Conservation (phyloP, 2,113 vertebrate species). For the Eonycteris spelaea region DNA sequence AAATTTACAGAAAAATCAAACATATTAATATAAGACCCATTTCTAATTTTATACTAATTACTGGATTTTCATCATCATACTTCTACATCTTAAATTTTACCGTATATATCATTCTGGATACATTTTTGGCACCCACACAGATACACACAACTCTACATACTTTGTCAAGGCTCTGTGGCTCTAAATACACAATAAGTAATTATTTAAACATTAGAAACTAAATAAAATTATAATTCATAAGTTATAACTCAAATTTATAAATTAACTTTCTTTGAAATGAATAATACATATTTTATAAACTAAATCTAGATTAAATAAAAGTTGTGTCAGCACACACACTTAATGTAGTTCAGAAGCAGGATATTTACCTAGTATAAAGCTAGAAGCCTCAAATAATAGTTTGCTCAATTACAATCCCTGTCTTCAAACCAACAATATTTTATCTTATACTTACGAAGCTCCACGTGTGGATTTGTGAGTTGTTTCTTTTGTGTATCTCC, state of each 20-base stretch:
- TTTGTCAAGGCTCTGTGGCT: neutral
- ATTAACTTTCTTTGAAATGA: neutral
- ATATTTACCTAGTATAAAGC: neutral
- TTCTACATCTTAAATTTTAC: neutral
- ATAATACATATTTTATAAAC: neutral
- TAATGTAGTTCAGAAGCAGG: neutral
- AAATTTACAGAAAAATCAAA: neutral
- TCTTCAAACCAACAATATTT: neutral
- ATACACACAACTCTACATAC: neutral
- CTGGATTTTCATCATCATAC: neutral
- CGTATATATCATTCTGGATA: neutral
- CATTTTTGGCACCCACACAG: neutral
- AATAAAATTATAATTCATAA: neutral
- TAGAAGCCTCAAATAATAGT: neutral
- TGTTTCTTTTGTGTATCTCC: slow-evolving; percentile 95
- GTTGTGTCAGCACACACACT: neutral
- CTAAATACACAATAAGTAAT: neutral
- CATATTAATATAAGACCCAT: neutral
- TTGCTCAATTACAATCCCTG: neutral
- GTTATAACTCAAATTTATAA: neutral
- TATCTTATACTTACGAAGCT: slow-evolving; percentile 91
- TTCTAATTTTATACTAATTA: neutral
- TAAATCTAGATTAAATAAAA: slow-evolving; percentile 19
- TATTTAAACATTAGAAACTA: neutral
- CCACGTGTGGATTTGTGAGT: slow-evolving; percentile 93